phyloP scores from a whole-genome alignment of 2,888 invertebrate species.

The Hylaea fasciaria region DNA sequence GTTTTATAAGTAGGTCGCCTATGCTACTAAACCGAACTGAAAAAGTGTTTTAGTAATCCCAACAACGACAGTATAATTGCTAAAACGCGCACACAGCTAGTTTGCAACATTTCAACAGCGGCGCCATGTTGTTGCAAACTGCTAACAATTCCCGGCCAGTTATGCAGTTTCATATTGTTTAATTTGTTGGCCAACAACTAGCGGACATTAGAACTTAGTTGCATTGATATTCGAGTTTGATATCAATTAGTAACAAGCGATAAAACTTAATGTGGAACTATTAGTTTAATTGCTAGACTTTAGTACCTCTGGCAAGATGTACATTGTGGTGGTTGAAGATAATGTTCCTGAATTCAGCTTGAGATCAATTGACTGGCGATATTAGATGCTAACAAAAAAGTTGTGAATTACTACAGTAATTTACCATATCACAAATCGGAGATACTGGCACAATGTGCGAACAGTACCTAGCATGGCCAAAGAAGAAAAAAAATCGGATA shows the following conservation, averaged over 20 bases:
- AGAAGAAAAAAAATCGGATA: too few species aligned
- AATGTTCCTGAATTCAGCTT: background rate
- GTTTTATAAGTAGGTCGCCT: too few species aligned
- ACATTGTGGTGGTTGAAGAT: constrained; percentile 12
- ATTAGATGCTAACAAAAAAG: too few species aligned
- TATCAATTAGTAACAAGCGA: constrained; percentile 44
- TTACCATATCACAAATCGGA: too few species aligned
- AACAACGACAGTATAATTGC: constrained; percentile 40
- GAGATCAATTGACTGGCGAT: constrained; percentile 1
- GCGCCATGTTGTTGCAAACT: constrained; percentile 60
- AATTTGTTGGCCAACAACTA: constrained; percentile 59
- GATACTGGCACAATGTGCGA: too few species aligned
- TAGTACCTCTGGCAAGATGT: constrained; percentile 2
- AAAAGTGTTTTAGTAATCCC: constrained; percentile 17
- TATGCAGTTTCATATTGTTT: constrained; percentile 57
- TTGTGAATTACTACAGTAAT: too few species aligned
- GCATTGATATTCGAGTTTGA: constrained; percentile 42
- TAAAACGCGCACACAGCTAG: constrained; percentile 53
- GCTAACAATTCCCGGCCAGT: constrained; percentile 39
- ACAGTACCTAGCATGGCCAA: too few species aligned
- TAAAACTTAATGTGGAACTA: constrained; percentile 40
- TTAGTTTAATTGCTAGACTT: constrained; percentile 21
- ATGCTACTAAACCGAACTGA: background rate
- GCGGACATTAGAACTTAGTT: constrained; percentile 55
- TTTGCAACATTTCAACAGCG: constrained; percentile 56